phyloP scores from a whole-genome alignment of 2,888 invertebrate species.

The Agriotes lineatus region DNA sequence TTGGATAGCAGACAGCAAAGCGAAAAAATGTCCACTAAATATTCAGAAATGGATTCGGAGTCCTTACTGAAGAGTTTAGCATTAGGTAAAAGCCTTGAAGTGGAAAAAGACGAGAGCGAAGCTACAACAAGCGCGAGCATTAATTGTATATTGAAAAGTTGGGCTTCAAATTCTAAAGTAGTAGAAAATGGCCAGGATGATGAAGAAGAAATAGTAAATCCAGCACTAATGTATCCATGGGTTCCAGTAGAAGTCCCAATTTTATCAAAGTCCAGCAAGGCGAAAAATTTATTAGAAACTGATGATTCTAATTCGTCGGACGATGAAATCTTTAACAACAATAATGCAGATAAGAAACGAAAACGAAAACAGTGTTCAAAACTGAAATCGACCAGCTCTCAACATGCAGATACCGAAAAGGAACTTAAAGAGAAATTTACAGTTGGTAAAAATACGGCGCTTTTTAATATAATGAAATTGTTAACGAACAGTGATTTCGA shows the following conservation, averaged over 20 bases:
- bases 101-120: not conserved
- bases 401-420: not conserved
- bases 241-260: conserved; percentile 23
- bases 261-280: not conserved
- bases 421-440: not conserved
- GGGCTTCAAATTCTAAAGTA: too few species aligned
- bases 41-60: not conserved
- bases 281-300: not conserved
- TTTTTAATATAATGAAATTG: conserved; percentile 56
- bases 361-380: not conserved
- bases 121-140: not conserved
- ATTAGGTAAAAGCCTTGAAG: not conserved
- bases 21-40: not conserved
- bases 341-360: not conserved
- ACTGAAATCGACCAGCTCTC: not conserved
- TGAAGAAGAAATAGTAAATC: too few species aligned
- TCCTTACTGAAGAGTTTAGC: not conserved
- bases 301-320: not conserved
- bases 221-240: conserved; percentile 27
- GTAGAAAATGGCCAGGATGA: too few species aligned
- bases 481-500: conserved; percentile 43
- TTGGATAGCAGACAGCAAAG: not conserved
- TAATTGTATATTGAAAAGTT: not conserved
- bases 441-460: conserved; percentile 56
- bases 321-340: not conserved